Evolutionary conservation across 2,113 vertebrate genomes (phyloP).

Genomic region (Orycteropus afer): DNA sequence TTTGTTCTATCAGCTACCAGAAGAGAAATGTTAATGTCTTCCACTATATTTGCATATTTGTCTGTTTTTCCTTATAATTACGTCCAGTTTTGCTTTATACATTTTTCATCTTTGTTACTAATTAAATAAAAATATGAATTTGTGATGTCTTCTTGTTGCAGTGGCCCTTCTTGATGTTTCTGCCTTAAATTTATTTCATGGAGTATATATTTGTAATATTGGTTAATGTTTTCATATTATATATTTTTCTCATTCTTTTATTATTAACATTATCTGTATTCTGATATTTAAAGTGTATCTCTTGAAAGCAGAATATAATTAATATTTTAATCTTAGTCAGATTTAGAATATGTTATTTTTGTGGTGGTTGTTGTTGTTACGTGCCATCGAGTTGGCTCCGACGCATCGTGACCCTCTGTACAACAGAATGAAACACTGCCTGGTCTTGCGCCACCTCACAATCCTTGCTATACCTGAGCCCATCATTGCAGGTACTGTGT

Average conservation of each 20-base stretch:
- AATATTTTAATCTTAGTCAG: too few species aligned
- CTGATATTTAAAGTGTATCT: neutral
- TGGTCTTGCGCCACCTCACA: too few species aligned
- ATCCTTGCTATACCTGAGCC: too few species aligned
- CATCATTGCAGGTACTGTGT: too few species aligned
- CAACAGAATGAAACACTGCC: too few species aligned
- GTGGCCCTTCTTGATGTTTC: neutral
- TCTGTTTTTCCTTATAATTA: neutral
- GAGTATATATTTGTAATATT: neutral
- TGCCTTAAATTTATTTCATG: neutral
- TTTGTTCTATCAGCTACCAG: neutral
- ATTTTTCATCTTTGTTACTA: neutral
- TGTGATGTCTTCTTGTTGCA: neutral
- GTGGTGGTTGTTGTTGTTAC: too few species aligned
- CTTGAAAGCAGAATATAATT: neutral
- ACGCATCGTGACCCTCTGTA: too few species aligned
- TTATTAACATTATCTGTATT: too few species aligned
- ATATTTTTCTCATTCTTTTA: too few species aligned
- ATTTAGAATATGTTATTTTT: too few species aligned
- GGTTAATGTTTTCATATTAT: neutral
- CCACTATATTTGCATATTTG: neutral
- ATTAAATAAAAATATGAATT: neutral
- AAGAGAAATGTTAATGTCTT: neutral
- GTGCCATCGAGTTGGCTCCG: too few species aligned
- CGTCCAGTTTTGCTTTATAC: neutral